Evolutionary conservation across 2,797 vertebrate genomes (phyloP).

Genomic region (Sebastiscus tertius): DNA sequence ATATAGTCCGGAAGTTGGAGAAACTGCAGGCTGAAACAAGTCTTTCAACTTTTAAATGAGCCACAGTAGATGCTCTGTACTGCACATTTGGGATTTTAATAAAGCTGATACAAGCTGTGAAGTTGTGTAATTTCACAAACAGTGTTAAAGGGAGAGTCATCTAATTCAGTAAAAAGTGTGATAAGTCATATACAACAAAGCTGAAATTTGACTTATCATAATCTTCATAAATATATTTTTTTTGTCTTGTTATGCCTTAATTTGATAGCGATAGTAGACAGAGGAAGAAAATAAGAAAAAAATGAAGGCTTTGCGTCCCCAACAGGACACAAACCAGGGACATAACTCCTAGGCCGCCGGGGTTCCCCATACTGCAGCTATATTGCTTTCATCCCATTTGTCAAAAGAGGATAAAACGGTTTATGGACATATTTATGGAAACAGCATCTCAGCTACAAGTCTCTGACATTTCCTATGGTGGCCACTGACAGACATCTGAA

Average conservation of each 20-base stretch:
- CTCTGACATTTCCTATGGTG: background rate
- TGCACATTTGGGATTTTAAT: constrained; percentile 73
- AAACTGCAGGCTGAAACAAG: constrained; percentile 70
- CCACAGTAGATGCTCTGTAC: constrained; percentile 63
- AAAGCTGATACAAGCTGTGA: constrained; percentile 50
- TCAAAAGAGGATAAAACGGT: background rate
- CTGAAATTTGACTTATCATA: background rate
- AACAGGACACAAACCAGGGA: background rate
- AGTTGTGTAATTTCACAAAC: constrained; percentile 23
- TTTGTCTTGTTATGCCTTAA: background rate
- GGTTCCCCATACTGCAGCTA: background rate
- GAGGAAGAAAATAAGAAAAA: background rate
- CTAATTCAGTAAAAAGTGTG: background rate
- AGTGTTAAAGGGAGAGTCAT: background rate
- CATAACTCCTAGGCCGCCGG: background rate
- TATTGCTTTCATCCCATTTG: background rate
- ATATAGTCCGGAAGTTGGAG: constrained; percentile 72
- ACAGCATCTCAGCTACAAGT: background rate
- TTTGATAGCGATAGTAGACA: background rate
- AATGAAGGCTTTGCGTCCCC: background rate
- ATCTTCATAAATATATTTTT: background rate
- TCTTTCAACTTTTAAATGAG: constrained; percentile 80
- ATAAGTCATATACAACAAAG: constrained; percentile 1
- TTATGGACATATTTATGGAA: background rate
- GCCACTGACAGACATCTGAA: background rate